Percentiles rank a stretch among this genome's conserved stretches.
These are phyloP conservation scores for Falco peregrinus DNA, from an alignment of 2,797 vertebrate species.

Conservation along the genomic window DNA sequence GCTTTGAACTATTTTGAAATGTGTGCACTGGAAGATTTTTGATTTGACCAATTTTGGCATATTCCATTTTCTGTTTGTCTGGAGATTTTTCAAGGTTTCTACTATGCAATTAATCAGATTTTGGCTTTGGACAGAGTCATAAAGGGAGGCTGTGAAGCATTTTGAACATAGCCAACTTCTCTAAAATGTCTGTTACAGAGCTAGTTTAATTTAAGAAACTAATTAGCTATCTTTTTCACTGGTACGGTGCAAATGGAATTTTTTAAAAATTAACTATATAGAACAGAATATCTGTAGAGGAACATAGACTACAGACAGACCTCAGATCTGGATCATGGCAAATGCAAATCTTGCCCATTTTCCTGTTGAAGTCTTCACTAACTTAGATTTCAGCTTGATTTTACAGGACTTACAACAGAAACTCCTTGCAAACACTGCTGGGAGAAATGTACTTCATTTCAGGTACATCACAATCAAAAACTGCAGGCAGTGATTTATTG, in stretches of 20 bases:
- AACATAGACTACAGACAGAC: neutral
- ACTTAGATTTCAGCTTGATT: neutral
- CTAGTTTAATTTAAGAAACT: conserved; percentile 20
- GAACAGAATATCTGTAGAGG: neutral
- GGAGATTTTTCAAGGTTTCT: neutral
- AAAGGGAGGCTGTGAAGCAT: neutral
- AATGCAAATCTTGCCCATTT: neutral
- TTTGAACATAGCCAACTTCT: neutral
- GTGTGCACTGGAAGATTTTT: neutral
- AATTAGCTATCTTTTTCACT: neutral
- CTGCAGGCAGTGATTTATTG: neutral
- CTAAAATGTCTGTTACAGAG: neutral
- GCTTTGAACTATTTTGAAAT: conserved; percentile 17
- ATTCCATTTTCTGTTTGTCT: conserved; percentile 8
- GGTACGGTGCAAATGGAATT: neutral
- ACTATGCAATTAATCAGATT: conserved; percentile 3
- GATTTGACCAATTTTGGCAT: neutral
- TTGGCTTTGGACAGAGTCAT: neutral
- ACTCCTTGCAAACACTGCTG: neutral
- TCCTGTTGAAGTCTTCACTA: neutral
- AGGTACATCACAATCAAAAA: neutral
- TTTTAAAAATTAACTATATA: neutral
- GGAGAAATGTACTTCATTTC: neutral
- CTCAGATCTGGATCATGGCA: neutral
- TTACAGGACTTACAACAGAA: neutral